Evolutionary conservation across 2,797 vertebrate genomes (phyloP).

Genomic region (Tachyglossus aculeatus): DNA sequence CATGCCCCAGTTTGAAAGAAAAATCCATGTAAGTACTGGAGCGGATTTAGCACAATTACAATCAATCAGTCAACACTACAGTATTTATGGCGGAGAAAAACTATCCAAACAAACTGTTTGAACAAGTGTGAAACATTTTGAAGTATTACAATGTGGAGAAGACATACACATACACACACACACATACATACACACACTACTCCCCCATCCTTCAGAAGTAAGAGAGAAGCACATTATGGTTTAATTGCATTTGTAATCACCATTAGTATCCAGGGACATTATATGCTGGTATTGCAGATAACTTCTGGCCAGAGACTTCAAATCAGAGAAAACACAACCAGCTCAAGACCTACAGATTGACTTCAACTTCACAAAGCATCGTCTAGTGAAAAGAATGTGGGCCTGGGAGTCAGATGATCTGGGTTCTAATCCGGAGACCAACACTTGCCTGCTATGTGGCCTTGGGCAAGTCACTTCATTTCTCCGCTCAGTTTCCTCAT

Average conservation of each 20-base stretch:
- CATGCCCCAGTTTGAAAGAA: background rate
- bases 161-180: background rate
- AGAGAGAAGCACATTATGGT: conserved; percentile 53
- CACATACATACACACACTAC: background rate
- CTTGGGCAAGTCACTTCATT: too few species aligned
- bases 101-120: background rate
- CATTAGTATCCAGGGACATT: conserved; percentile 33
- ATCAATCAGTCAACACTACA: background rate
- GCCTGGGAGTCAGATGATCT: too few species aligned
- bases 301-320: too few species aligned
- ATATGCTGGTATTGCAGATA: conserved; percentile 37
- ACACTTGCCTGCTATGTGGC: too few species aligned
- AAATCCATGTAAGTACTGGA: background rate
- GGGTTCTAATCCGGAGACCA: too few species aligned
- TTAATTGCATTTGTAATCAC: conserved; percentile 62
- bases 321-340: too few species aligned
- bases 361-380: too few species aligned
- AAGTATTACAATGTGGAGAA: conserved; percentile 6
- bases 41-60: background rate
- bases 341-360: too few species aligned
- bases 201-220: conserved; percentile 14
- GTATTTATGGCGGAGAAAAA: conserved; percentile 21
- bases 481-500: too few species aligned
- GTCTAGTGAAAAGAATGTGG: too few species aligned
- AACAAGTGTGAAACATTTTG: conserved; percentile 11